Conservation (phyloP, 2,888 invertebrate genomes). For the Cryptops parisi region DNA sequence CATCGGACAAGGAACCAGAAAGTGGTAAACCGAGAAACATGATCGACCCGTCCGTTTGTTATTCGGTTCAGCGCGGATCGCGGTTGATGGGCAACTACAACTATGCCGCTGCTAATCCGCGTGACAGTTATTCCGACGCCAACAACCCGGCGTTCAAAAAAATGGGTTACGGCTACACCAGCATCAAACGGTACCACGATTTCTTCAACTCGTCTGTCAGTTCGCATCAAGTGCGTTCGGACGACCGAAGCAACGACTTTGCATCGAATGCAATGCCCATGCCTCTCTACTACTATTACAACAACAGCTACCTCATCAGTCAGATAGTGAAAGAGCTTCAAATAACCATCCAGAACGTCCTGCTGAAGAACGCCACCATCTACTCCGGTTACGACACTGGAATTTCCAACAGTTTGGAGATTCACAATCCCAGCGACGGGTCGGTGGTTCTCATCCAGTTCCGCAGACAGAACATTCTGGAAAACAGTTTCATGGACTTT, state of each 20-base stretch:
- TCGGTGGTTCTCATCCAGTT: not conserved
- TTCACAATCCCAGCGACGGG: not conserved
- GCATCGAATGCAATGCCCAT: not conserved
- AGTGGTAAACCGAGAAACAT: no score
- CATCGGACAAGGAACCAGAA: no score
- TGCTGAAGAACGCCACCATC: not conserved
- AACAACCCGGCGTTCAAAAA: no score
- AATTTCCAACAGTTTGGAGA: not conserved
- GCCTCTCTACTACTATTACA: not conserved
- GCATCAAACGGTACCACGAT: no score
- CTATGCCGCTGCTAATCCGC: not conserved
- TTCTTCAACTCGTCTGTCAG: not conserved
- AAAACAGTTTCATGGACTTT: no score
- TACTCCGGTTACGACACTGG: not conserved
- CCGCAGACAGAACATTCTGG: no score
- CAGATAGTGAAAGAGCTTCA: not conserved
- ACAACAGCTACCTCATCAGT: not conserved
- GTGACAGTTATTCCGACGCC: not conserved
- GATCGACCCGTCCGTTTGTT: no score
- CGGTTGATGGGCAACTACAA: no score
- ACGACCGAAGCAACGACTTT: not conserved
- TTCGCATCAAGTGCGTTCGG: not conserved
- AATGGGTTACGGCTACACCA: no score
- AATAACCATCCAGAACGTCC: not conserved
- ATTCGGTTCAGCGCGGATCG: no score